phyloP scores from a whole-genome alignment of 2,888 invertebrate genomes.

The Dasypolia templi region DNA sequence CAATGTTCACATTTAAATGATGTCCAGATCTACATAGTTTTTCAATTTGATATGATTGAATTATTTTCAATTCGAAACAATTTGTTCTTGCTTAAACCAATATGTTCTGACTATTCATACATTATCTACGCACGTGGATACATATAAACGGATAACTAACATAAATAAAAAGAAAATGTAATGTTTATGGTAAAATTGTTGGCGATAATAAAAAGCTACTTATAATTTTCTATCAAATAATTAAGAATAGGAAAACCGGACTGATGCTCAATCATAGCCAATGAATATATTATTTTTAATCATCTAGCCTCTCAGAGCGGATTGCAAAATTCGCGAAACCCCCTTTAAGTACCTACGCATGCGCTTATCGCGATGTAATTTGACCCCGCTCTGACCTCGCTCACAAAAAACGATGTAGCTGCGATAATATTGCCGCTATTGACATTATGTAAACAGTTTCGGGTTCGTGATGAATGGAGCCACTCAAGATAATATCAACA shows the following conservation, averaged over 20 bases:
- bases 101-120: constrained; percentile 10
- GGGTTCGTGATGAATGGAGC: too few species aligned
- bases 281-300: constrained; percentile 3
- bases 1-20: background rate
- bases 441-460: too few species aligned
- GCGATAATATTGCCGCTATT: too few species aligned
- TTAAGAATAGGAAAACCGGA: background rate
- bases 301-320: too few species aligned
- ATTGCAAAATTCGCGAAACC: too few species aligned
- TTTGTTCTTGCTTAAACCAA: background rate
- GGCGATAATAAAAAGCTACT: background rate
- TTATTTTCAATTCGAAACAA: too few species aligned
- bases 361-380: too few species aligned
- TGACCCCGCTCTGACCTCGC: too few species aligned
- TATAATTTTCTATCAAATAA: background rate
- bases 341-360: too few species aligned
- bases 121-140: constrained; percentile 6
- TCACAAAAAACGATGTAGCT: too few species aligned
- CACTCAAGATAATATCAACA: too few species aligned
- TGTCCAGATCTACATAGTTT: background rate
- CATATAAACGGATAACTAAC: too few species aligned
- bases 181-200: background rate
- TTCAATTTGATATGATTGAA: background rate
- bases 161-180: background rate
- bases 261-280: background rate